phyloP scores from a whole-genome alignment of 2,113 vertebrate genomes.

The Numida meleagris region DNA sequence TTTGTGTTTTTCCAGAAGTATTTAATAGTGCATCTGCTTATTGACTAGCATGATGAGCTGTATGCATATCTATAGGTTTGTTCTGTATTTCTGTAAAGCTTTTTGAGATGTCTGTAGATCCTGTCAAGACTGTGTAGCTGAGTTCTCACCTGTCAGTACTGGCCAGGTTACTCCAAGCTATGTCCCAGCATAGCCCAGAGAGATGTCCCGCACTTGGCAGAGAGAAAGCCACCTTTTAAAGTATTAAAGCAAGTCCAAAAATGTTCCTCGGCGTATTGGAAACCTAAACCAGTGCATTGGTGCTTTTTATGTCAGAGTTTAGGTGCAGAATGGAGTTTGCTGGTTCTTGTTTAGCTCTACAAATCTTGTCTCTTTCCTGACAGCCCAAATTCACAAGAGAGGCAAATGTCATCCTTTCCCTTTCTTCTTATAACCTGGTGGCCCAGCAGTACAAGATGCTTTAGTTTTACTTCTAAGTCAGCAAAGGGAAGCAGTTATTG shows the following conservation, averaged over 20 bases:
- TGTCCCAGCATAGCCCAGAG: accelerated
- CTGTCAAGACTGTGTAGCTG: accelerated
- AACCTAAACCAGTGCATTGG: not conserved
- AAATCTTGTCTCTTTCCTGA: not conserved
- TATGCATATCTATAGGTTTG: not conserved
- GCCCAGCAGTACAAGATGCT: not conserved
- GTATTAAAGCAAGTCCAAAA: not conserved
- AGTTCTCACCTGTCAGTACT: too few relatives aligned
- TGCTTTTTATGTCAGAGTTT: not conserved
- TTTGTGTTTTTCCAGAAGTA: not conserved
- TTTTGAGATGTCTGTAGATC: not conserved
- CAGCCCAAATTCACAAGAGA: not conserved
- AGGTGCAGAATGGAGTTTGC: not conserved
- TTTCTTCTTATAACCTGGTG: not conserved
- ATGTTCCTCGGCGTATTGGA: not conserved
- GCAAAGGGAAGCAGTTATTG: not conserved
- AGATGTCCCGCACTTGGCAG: too few relatives aligned
- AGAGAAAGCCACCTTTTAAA: not conserved
- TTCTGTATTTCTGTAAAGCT: not conserved
- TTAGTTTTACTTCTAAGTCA: not conserved
- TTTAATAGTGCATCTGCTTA: not conserved
- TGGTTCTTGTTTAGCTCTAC: not conserved
- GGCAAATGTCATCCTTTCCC: not conserved
- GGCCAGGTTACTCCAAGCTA: accelerated
- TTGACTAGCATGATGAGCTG: not conserved